Conservation (phyloP, 2,797 vertebrate genomes). For the Muraenolepis orangiensis region DNA sequence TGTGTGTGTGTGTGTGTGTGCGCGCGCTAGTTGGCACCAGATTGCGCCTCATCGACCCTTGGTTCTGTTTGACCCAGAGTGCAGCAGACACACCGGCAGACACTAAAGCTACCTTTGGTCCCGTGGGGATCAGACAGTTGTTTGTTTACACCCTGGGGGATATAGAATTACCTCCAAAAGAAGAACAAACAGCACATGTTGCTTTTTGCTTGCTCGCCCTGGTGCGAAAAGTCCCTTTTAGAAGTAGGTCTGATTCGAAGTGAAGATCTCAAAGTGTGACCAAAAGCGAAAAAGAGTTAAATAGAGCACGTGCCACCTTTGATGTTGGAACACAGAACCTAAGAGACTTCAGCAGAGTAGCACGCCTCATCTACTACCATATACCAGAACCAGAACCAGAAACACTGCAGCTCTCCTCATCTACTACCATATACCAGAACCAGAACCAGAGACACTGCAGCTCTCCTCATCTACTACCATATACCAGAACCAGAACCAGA, state of each 20-base stretch:
- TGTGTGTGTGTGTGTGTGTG: slow-evolving; percentile 13
- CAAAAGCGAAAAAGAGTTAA: no score
- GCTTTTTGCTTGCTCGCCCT: not conserved
- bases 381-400: no score
- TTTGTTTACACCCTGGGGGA: slow-evolving; percentile 54
- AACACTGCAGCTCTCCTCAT: no score
- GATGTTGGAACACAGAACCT: no score
- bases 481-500: no score
- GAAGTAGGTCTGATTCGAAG: not conserved
- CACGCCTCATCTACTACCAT: no score
- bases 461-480: no score
- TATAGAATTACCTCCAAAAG: slow-evolving; percentile 14
- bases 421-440: no score
- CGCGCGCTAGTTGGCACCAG: not conserved
- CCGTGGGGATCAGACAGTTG: slow-evolving; percentile 35
- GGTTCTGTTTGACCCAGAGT: slow-evolving; percentile 34
- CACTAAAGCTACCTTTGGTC: slow-evolving; percentile 65
- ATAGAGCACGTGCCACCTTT: no score
- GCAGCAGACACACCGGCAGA: slow-evolving; percentile 36
- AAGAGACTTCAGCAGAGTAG: no score
- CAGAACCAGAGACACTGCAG: no score
- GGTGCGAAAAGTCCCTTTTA: not conserved
- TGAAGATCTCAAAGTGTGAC: no score
- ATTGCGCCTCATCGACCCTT: slow-evolving; percentile 3
- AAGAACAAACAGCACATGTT: not conserved